These are phyloP conservation scores for Thaumatotibia leucotreta DNA, from an alignment of 1,140 invertebrate genomes.

Conservation along the genomic window DNA sequence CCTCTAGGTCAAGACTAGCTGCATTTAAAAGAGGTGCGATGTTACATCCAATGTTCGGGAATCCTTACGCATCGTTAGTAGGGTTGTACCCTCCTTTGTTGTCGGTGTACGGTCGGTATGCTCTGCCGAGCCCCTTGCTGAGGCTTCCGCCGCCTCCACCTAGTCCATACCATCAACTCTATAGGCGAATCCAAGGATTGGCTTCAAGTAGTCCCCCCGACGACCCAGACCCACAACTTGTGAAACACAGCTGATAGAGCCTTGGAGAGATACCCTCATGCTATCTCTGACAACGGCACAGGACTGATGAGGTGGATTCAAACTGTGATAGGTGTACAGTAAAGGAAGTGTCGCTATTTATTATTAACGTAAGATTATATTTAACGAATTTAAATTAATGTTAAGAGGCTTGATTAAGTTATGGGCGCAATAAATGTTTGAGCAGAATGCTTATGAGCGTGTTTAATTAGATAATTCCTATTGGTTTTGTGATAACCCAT, in stretches of 20 bases:
- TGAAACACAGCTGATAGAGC: conserved; percentile 63
- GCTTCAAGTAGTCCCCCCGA: conserved; percentile 53
- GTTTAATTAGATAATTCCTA: not conserved
- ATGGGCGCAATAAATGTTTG: conserved; percentile 50
- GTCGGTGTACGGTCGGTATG: conserved; percentile 76
- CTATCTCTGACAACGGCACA: conserved; percentile 29
- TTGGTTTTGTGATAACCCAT: conserved; percentile 7
- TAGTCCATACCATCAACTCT: conserved; percentile 62
- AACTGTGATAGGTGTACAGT: conserved; percentile 58
- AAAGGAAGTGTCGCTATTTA: conserved; percentile 65
- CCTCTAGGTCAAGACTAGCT: conserved; percentile 88
- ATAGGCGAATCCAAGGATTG: conserved; percentile 52
- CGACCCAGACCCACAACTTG: conserved; percentile 66
- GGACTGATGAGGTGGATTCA: conserved; percentile 29
- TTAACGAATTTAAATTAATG: conserved; percentile 43
- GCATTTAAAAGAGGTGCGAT: conserved; percentile 87
- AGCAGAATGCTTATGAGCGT: conserved; percentile 8
- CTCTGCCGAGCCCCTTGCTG: conserved; percentile 75
- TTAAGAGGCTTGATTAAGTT: conserved; percentile 63
- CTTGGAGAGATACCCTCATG: conserved; percentile 29
- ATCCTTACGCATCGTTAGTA: conserved; percentile 76
- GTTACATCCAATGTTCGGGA: conserved; percentile 78
- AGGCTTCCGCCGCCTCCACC: conserved; percentile 69
- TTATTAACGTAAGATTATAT: conserved; percentile 66
- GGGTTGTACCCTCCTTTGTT: conserved; percentile 73